These are phyloP conservation scores for Hycleus phaleratus DNA, from an alignment of 1,140 invertebrate species.

Conservation along the genomic window DNA sequence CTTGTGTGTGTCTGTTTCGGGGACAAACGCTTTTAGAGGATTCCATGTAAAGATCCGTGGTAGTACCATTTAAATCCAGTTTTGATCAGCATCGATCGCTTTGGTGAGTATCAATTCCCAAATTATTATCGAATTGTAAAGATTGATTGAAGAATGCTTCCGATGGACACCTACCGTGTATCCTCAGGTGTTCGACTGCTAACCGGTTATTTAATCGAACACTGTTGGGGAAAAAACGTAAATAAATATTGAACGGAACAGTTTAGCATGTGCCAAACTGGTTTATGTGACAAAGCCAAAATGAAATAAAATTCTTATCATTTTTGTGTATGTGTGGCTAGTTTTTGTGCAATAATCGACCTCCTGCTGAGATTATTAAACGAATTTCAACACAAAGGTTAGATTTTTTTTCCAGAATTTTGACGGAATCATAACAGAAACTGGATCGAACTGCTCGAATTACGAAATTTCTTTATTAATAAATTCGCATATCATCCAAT, in stretches of 20 bases:
- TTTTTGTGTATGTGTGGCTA: background rate
- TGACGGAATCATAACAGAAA: no score
- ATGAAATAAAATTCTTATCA: conserved; percentile 1
- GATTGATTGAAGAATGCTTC: background rate
- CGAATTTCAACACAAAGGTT: no score
- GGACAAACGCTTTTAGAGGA: conserved; percentile 29
- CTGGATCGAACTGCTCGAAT: no score
- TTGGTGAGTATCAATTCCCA: no score
- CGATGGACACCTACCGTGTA: conserved; percentile 4
- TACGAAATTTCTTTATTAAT: no score
- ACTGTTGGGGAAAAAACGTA: background rate
- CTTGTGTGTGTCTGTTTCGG: conserved; percentile 4
- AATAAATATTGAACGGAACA: conserved; percentile 8
- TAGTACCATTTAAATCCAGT: no score
- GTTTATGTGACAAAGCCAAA: background rate
- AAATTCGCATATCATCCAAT: no score
- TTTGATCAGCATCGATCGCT: no score
- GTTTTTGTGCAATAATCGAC: background rate
- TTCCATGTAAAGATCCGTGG: background rate
- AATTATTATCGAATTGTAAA: no score
- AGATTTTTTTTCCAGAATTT: no score
- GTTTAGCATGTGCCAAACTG: conserved; percentile 11
- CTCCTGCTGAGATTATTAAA: conserved; percentile 7
- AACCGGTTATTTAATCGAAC: conserved; percentile 7
- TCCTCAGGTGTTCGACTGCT: conserved; percentile 5